Evolutionary conservation across 2,888 invertebrate genomes (phyloP), one percentile per base, ranked within the genome.

Genomic region (Dryobotodes eremita): DNA sequence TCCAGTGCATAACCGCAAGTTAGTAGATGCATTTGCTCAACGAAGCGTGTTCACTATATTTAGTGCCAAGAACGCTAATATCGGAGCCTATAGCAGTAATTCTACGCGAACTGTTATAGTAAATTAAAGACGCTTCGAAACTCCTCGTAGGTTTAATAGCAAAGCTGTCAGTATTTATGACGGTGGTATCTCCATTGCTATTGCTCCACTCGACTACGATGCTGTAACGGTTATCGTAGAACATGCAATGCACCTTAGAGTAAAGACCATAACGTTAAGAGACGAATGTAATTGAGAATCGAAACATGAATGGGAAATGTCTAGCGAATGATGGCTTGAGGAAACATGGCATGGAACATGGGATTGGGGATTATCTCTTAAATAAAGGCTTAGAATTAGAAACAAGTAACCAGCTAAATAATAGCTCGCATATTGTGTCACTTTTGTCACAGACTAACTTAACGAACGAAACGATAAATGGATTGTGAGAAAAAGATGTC

Each of bases 111-210:
- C 77, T 59, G 69, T 83, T 55, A 83, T 23, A 71, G 48, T 74
- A 71, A 64, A 80, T 74, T 80, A 77, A 80, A 84, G 74, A 64
- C 59, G 62, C 64, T 74, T 65, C 70, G n/a, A 79, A 46, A 36
- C 53, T 73, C 64, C 61, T 75, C 15, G 61, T 71, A 80, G 77
- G 68, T 61, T 84, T 77, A 80, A 84, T 77, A 74, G 68, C 71
- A 73, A 80, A 80, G 68, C 77, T 80, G 74, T 65, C 84, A 71
- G 42, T 75, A 61, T 84, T 80, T 80, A 84, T 75, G 80, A 80
- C n/a, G 8, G 17, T 71, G 26, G 26, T 65, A 77, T 84, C 62
- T 74, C 48, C 61, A 80, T 73, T 53, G 50, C 73, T 75, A 61
- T 81, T 81, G 59, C 62, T 71, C 50, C 62, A 64, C 61, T 79